A percentile compares a stretch with the other conserved stretches of the same genome.
phyloP scores from a whole-genome alignment of 2,113 vertebrate genomes.

The Microtus montanus region DNA sequence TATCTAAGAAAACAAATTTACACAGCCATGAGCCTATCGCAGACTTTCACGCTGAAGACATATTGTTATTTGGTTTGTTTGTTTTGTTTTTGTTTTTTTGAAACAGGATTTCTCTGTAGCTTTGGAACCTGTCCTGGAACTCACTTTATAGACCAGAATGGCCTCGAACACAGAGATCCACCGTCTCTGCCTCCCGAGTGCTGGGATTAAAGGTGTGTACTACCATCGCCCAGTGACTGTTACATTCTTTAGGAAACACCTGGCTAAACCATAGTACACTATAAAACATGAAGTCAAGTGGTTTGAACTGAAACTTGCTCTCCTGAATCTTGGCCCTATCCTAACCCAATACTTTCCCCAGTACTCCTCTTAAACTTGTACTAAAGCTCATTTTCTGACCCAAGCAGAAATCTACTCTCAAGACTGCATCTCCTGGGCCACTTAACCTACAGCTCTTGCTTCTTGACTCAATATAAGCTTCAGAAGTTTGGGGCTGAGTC shows the following conservation, averaged over 20 bases:
- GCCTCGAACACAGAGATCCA: too few relatives aligned
- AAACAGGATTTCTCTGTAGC: too few relatives aligned
- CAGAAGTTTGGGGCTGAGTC: not conserved
- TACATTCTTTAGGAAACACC: not conserved
- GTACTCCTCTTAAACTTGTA: not conserved
- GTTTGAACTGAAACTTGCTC: not conserved
- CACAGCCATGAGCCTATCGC: not conserved
- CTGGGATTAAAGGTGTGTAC: too few relatives aligned
- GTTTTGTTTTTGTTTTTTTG: too few relatives aligned
- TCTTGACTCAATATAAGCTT: not conserved
- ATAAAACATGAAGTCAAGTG: not conserved
- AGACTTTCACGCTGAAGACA: not conserved
- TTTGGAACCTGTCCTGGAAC: too few relatives aligned
- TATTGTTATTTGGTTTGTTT: not conserved
- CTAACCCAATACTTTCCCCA: not conserved
- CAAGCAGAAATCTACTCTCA: not conserved
- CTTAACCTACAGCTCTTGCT: not conserved
- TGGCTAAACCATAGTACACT: conserved; percentile 9
- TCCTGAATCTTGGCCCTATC: not conserved
- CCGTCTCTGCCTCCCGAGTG: too few relatives aligned
- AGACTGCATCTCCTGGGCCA: not conserved
- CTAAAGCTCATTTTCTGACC: conserved; percentile 2
- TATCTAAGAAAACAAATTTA: conserved; percentile 30
- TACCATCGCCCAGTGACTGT: too few relatives aligned
- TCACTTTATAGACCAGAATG: too few relatives aligned